phyloP scores from a whole-genome alignment of 2,888 invertebrate species.

The Margaritifera margaritifera region DNA sequence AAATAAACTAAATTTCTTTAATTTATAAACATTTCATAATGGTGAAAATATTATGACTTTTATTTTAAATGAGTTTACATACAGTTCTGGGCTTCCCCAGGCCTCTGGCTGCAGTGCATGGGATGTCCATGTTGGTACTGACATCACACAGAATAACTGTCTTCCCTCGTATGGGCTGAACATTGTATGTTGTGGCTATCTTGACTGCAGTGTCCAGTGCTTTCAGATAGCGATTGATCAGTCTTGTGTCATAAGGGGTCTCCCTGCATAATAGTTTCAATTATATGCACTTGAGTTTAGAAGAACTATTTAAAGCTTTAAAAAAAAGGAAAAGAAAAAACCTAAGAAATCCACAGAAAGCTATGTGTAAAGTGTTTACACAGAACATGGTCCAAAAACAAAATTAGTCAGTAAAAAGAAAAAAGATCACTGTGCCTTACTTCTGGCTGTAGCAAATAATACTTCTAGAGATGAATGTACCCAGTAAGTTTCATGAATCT shows the following conservation, averaged over 20 bases:
- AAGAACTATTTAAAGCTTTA: background rate
- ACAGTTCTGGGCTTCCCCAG: constrained; percentile 70
- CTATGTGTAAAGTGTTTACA: background rate
- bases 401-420: too few species aligned
- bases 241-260: constrained; percentile 53
- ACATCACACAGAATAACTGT: constrained; percentile 72
- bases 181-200: constrained; percentile 73
- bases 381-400: background rate
- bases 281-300: too few species aligned
- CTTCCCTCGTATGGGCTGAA: constrained; percentile 72
- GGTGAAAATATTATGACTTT: background rate
- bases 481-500: too few species aligned
- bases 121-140: constrained; percentile 47
- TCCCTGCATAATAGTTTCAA: constrained; percentile 46
- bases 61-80: constrained; percentile 16
- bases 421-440: too few species aligned
- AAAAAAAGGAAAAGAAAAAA: background rate
- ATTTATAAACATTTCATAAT: background rate
- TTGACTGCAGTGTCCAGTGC: constrained; percentile 73
- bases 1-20: background rate
- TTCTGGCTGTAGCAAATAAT: too few species aligned
- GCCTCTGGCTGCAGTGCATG: constrained; percentile 68
- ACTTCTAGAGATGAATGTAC: too few species aligned
- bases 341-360: background rate
- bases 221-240: constrained; percentile 69